Conservation (phyloP, 2,888 invertebrate species). For the Drosophila seclusa region DNA sequence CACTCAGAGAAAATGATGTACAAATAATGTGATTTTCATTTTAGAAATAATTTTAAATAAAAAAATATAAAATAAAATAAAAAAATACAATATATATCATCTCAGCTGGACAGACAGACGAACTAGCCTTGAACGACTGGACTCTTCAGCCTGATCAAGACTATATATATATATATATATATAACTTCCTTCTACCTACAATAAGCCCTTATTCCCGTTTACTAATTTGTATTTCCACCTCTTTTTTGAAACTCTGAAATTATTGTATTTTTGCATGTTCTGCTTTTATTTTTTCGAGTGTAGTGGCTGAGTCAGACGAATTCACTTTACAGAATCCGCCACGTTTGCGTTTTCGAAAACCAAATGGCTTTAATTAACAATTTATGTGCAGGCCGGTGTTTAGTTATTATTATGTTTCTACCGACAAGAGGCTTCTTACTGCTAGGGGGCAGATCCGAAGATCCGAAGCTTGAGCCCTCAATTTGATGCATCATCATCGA, state of each 20-base stretch:
- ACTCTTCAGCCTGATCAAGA: background rate
- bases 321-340: conserved; percentile 13
- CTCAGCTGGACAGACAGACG: background rate
- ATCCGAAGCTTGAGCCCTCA: conserved; percentile 21
- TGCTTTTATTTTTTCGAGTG: background rate
- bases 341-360: conserved; percentile 29
- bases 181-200: background rate
- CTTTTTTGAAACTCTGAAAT: no score
- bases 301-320: conserved; percentile 9
- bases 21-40: background rate
- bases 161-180: no score
- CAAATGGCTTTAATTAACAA: conserved; percentile 77
- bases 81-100: no score
- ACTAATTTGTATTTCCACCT: background rate
- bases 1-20: background rate
- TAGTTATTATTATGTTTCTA: conserved; percentile 39
- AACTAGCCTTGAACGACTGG: background rate
- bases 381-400: conserved; percentile 60
- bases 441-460: conserved; percentile 10
- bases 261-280: background rate
- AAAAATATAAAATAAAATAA: background rate
- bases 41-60: background rate
- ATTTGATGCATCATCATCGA: conserved; percentile 59
- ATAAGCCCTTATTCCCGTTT: no score
- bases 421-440: background rate